Evolutionary conservation across 2,888 invertebrate genomes (phyloP).

Genomic region (Malachius bipustulatus): DNA sequence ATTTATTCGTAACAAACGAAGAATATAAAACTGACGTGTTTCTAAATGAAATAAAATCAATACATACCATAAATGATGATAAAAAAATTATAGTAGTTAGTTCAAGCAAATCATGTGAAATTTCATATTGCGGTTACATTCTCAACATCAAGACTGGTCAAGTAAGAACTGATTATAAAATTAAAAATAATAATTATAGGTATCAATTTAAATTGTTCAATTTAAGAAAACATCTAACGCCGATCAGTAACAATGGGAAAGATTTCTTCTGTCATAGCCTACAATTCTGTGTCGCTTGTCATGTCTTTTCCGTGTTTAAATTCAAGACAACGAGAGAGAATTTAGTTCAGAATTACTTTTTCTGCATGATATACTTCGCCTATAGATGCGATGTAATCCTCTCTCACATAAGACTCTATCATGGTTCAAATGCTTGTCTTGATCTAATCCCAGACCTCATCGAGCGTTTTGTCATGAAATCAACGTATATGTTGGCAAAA

Average conservation of each 20-base stretch:
- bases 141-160: conserved; percentile 20
- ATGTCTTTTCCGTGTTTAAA: conserved; percentile 19
- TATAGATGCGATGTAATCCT: conserved; percentile 21
- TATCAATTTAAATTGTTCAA: conserved; percentile 22
- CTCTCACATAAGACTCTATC: conserved; percentile 14
- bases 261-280: conserved; percentile 14
- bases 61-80: conserved; percentile 11
- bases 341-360: conserved; percentile 20
- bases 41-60: conserved; percentile 19
- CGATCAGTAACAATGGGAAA: conserved; percentile 10
- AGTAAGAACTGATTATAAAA: too few species aligned
- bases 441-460: conserved; percentile 9
- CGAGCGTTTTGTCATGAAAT: conserved; percentile 12
- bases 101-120: conserved; percentile 9
- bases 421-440: conserved; percentile 5
- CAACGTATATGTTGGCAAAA: conserved; percentile 9
- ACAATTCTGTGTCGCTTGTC: conserved; percentile 15
- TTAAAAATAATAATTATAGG: conserved; percentile 12
- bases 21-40: conserved; percentile 14
- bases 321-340: conserved; percentile 17
- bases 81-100: too few species aligned
- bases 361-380: conserved; percentile 20
- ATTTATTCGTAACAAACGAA: conserved; percentile 20
- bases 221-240: conserved; percentile 10
- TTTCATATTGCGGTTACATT: conserved; percentile 19